These are phyloP conservation scores for Oxystoma pomonae DNA, from an alignment of 2,888 invertebrate genomes.

Conservation along the genomic window DNA sequence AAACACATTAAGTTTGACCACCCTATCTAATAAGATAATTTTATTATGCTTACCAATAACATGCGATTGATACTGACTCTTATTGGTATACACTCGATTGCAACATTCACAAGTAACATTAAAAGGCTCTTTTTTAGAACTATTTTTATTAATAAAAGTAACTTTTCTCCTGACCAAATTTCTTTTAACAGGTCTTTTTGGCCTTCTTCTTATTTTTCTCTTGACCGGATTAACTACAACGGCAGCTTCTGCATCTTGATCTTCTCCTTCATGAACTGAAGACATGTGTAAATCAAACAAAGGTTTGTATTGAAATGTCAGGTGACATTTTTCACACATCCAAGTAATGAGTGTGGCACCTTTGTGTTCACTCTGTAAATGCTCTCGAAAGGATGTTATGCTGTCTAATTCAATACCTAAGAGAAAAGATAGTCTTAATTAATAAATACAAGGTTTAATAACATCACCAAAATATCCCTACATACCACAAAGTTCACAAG, in stretches of 20 bases:
- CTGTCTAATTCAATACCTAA: slow-evolving; percentile 8
- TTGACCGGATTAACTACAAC: too few species aligned
- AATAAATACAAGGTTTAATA: slow-evolving; percentile 15
- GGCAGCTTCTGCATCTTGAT: too few species aligned
- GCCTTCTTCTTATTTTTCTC: neutral
- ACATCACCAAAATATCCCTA: slow-evolving; percentile 11
- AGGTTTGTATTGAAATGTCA: slow-evolving; percentile 28
- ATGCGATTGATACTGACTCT: slow-evolving; percentile 10
- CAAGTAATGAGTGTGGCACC: slow-evolving; percentile 4
- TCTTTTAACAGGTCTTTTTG: slow-evolving; percentile 8
- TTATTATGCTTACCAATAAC: too few species aligned
- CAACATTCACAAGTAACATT: slow-evolving; percentile 17
- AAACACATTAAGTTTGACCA: too few species aligned
- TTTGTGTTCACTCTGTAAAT: neutral
- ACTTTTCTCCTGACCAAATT: slow-evolving; percentile 13
- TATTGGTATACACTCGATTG: slow-evolving; percentile 14
- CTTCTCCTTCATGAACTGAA: slow-evolving; percentile 21
- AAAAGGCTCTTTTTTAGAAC: neutral
- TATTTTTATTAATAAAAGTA: too few species aligned
- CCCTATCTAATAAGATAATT: too few species aligned
- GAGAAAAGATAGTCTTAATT: slow-evolving; percentile 17
- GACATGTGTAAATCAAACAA: slow-evolving; percentile 30
- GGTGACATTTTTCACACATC: slow-evolving; percentile 27
- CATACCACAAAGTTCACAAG: slow-evolving; percentile 18
- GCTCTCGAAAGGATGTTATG: neutral